These are phyloP conservation scores for Notoglanidium macrostoma DNA, from an alignment of 2,797 vertebrate species.

Conservation along the genomic window DNA sequence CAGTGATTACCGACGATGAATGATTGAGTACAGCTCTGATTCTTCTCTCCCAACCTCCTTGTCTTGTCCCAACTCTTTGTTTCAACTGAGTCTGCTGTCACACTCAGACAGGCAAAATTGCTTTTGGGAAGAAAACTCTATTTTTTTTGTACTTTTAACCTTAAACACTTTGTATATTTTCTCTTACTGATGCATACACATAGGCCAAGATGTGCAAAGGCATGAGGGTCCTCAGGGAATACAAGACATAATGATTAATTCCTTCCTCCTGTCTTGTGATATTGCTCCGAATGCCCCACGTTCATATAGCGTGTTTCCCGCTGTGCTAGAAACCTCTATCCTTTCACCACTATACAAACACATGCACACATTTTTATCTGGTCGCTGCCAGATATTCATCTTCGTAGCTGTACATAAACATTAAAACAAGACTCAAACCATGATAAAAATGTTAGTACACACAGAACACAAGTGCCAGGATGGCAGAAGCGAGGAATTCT, in stretches of 20 bases:
- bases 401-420: not conserved
- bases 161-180: conserved; percentile 13
- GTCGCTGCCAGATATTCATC: not conserved
- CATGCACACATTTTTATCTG: not conserved
- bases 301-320: not conserved
- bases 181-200: not conserved
- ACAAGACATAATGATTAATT: conserved; percentile 21
- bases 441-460: conserved; percentile 20
- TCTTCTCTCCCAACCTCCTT: not conserved
- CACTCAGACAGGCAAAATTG: not conserved
- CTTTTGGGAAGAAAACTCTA: conserved; percentile 5
- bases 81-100: conserved; percentile 2
- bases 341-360: conserved; percentile 16
- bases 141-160: not conserved
- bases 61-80: not conserved
- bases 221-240: conserved; percentile 33
- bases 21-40: not conserved
- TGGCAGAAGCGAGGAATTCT: conserved; percentile 45
- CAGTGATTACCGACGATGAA: not conserved
- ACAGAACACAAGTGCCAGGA: conserved; percentile 7
- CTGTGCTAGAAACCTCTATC: not conserved
- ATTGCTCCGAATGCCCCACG: not conserved
- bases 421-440: not conserved
- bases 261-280: conserved; percentile 35
- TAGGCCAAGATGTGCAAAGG: conserved; percentile 4